Evolutionary conservation across 2,888 invertebrate genomes (phyloP), one percentile per base, ranked within the genome.

Genomic region (Zootermopsis nevadensis): DNA sequence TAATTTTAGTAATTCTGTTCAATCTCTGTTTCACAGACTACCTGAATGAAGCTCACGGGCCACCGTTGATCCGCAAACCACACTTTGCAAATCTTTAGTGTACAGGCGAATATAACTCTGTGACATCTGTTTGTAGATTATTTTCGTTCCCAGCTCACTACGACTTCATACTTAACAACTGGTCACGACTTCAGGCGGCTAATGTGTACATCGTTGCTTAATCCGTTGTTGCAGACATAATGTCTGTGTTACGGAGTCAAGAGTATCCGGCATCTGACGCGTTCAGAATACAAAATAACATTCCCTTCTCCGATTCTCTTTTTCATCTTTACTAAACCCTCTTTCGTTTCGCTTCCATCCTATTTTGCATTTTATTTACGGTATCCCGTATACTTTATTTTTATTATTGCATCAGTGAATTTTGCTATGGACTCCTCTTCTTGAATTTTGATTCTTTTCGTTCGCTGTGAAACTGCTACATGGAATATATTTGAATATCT

Each of bases 281-380:
- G 42, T 74, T 83, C 69, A 55, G 84, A 84, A 84, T 84, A 84
- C 83, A 77, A 81, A 84, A 81, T 82, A 83, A 77, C 83, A 53
- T 66, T 48, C 83, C 67, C 82, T 77, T 38, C 66, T 33, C 74
- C 74, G 19, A 66, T 67, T 76, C 77, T 69, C 82, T 67, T 82
- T 48, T 48, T 48, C 76, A 48, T 82, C 82, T 69, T 79, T 79
- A 33, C 77, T 55, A 79, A n/a, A 79, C 77, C 77, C 77, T 79
- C 77, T 79, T 55, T 79, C 79, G 60, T 79, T 79, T 60, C 79
- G 77, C 77, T 77, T 55, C 53, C 66, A 79, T 66, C 79, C 82
- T 82, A 74, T 82, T 82, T 82, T 82, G 82, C 82, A 82, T 82
- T 82, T 82, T 82, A 82, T 82, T 82, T 82, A 66, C 79, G 74